These are phyloP conservation scores for Streblospio benedicti DNA, from an alignment of 1,140 invertebrate genomes.

Conservation along the genomic window DNA sequence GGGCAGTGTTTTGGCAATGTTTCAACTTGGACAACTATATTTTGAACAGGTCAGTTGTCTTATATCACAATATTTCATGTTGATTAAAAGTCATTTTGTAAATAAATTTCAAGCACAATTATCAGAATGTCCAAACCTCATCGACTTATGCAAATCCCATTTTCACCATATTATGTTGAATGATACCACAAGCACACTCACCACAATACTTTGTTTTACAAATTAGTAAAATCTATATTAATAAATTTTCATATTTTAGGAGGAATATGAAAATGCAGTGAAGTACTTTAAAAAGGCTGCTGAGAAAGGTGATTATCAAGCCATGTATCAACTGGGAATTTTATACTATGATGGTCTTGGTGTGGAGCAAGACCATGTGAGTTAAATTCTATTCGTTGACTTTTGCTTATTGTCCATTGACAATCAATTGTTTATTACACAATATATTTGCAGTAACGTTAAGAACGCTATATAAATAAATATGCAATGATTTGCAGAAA, in stretches of 20 bases:
- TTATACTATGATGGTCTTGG: slow-evolving; percentile 45
- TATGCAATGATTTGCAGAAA: slow-evolving; percentile 30
- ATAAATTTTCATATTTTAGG: too few species aligned
- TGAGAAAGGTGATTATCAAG: slow-evolving; percentile 36
- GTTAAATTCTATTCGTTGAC: slow-evolving; percentile 8
- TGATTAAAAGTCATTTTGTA: too few species aligned
- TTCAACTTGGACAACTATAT: slow-evolving; percentile 43
- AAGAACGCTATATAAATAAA: background rate
- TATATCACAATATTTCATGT: background rate
- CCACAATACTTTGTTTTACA: too few species aligned
- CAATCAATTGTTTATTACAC: too few species aligned
- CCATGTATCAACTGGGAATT: slow-evolving; percentile 38
- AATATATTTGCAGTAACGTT: too few species aligned
- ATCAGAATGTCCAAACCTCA: too few species aligned
- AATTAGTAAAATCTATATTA: too few species aligned
- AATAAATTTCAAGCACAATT: too few species aligned
- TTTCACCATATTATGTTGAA: too few species aligned
- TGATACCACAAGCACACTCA: too few species aligned
- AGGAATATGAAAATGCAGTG: slow-evolving; percentile 33
- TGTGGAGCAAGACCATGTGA: slow-evolving; percentile 30
- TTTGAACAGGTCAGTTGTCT: slow-evolving; percentile 37
- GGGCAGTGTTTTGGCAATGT: slow-evolving; percentile 35
- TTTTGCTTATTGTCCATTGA: too few species aligned
- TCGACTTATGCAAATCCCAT: too few species aligned
- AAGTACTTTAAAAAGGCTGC: slow-evolving; percentile 39